Evolutionary conservation across 2,888 invertebrate genomes (phyloP).

Genomic region (Drosophila multiciliata): DNA sequence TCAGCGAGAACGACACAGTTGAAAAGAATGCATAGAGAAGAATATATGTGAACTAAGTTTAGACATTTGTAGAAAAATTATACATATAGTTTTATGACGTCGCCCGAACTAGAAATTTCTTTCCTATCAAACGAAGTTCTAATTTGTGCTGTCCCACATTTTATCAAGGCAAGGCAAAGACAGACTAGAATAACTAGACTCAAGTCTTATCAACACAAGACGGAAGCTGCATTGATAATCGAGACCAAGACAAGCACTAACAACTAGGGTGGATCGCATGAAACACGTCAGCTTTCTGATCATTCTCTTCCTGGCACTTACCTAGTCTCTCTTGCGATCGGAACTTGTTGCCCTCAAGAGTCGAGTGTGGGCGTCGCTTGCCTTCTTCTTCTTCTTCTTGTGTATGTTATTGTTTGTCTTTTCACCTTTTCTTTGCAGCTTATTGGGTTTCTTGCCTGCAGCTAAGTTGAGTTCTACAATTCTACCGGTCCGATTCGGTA

Average conservation of each 20-base stretch:
- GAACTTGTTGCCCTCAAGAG: conserved; percentile 59
- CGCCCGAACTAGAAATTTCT: conserved; percentile 61
- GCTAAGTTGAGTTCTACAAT: conserved; percentile 7
- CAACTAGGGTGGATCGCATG: conserved; percentile 7
- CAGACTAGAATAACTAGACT: conserved; percentile 6
- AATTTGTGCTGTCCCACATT: conserved; percentile 64
- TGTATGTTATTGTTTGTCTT: conserved; percentile 35
- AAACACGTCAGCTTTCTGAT: conserved; percentile 65
- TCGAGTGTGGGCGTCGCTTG: conserved; percentile 36
- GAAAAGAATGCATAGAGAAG: conserved; percentile 26
- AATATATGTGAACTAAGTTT: conserved; percentile 6
- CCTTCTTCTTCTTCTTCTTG: conserved; percentile 17
- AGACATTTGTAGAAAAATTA: conserved; percentile 29
- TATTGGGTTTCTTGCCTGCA: conserved; percentile 30
- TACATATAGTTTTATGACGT: conserved; percentile 44
- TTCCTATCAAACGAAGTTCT: conserved; percentile 65
- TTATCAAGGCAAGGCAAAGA: conserved; percentile 9
- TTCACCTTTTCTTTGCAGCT: conserved; percentile 54
- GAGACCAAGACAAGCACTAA: not conserved
- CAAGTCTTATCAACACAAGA: conserved; percentile 60
- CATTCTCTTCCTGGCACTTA: conserved; percentile 13
- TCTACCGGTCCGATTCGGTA: not conserved
- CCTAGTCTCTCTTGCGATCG: conserved; percentile 20
- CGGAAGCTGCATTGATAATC: conserved; percentile 55
- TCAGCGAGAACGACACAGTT: conserved; percentile 16